Conservation (phyloP, 2,797 vertebrate species). For the Anguilla marmorata region DNA sequence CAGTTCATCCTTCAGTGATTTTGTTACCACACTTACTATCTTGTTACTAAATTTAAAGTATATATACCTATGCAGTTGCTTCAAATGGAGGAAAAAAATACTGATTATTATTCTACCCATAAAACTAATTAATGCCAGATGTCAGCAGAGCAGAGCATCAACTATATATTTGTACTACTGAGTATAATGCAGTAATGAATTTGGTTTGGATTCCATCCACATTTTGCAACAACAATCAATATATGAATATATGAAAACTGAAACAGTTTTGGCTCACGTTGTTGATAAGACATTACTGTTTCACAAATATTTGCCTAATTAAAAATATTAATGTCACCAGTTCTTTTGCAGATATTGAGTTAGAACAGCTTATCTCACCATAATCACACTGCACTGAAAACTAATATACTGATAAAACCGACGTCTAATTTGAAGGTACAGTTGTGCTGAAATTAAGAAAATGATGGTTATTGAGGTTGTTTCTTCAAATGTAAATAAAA, state of each 20-base stretch:
- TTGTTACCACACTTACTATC: background rate
- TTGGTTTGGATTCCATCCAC: background rate
- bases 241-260: background rate
- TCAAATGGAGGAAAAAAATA: background rate
- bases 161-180: background rate
- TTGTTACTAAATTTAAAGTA: background rate
- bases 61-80: background rate
- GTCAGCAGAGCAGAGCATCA: background rate
- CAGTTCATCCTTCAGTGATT: background rate
- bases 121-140: background rate
- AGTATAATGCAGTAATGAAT: background rate
- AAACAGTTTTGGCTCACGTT: background rate
- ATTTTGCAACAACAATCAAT: background rate
- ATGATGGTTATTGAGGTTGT: background rate
- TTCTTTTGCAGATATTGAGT: background rate
- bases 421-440: background rate
- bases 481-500: background rate
- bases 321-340: background rate
- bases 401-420: background rate
- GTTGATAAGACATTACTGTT: background rate
- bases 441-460: background rate
- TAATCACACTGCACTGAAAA: background rate
- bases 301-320: slow-evolving; percentile 15
- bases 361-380: background rate
- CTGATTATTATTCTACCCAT: background rate